Evolutionary conservation across 2,888 invertebrate genomes (phyloP).

Genomic region (Dyspetes luteomarginatus): DNA sequence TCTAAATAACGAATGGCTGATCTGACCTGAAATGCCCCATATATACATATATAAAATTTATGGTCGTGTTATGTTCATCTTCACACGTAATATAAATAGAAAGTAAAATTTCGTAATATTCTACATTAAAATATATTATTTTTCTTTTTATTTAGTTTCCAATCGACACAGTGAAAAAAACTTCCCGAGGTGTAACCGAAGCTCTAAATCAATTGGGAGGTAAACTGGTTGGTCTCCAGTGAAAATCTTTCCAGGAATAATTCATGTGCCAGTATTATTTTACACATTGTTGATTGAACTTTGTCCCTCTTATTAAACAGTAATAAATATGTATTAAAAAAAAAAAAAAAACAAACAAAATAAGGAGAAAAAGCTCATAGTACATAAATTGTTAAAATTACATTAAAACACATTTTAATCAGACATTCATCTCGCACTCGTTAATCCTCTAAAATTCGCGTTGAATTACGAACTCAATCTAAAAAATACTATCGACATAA

Average conservation of each 20-base stretch:
- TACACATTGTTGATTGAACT: constrained; percentile 29
- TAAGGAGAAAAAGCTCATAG: neutral
- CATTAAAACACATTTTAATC: neutral
- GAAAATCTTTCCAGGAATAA: constrained; percentile 67
- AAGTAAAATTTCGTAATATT: too few species aligned
- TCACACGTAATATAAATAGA: too few species aligned
- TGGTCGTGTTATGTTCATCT: too few species aligned
- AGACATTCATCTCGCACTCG: neutral
- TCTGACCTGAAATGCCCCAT: too few species aligned
- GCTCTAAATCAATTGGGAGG: constrained; percentile 86
- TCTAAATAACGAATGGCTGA: too few species aligned
- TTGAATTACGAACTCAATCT: constrained; percentile 8
- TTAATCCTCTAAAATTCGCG: constrained; percentile 11
- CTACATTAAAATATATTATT: too few species aligned
- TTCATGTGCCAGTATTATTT: constrained; percentile 52
- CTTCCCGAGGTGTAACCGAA: constrained; percentile 85
- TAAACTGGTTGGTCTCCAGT: constrained; percentile 85
- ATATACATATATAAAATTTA: too few species aligned
- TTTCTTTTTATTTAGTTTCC: constrained; percentile 84
- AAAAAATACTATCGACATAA: constrained; percentile 44
- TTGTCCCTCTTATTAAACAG: constrained; percentile 36
- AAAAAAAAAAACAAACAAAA: constrained; percentile 13
- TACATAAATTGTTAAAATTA: neutral
- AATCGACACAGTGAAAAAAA: constrained; percentile 83
- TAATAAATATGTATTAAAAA: constrained; percentile 41